Evolutionary conservation across 2,113 vertebrate genomes (phyloP), one percentile per base, ranked within the genome.

Genomic region (Carollia perspicillata): DNA sequence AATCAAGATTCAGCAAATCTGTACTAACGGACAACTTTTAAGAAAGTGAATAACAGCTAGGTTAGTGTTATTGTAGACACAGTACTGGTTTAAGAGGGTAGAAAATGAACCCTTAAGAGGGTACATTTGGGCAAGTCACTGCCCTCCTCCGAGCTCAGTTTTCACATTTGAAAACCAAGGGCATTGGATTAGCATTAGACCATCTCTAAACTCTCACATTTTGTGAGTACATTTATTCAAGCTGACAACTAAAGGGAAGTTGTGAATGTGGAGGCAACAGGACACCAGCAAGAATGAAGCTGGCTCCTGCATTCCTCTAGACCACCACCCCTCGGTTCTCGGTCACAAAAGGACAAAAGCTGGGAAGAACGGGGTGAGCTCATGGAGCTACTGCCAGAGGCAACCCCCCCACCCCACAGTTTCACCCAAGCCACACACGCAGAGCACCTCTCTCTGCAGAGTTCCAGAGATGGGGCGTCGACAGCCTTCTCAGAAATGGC

Each of bases 321-420:
- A 37, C 51, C 8, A 33, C 30, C 5, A 22, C 1, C 6, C 2
- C 13, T 44, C 16, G 55, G 69, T 28, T 47, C n/a, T 18, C 51
- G 53, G 28, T 84, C 51, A 83, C 40, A 71, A 42, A n/a, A 37
- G 66, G 28, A 65, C 7, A 60, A 65, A 86, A n/a, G 2, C 68
- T 42, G 58, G 49, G 65, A 69, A 71, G 49, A 60, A 49, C 1
- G 0, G 18, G 53, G 28, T 55, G 37, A 75, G 49, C 40, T 49
- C 0, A 0, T 5, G 5, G 10, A 58, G 17, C 44, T 33, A 5
- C 47, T 20, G 0, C 53, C 18, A n/a, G 72, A 89, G 13, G 30
- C 0, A 0, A 2, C n/a, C 28, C 17, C 35, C 6, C 13, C 35
- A 13, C 6, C 6, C 10, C 17, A 14, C 23, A 10, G 35, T 44